Percentiles rank a stretch among this genome's conserved stretches.
These are phyloP conservation scores for Drosophila tsacasi DNA, from an alignment of 1,140 invertebrate species.

Conservation along the genomic window DNA sequence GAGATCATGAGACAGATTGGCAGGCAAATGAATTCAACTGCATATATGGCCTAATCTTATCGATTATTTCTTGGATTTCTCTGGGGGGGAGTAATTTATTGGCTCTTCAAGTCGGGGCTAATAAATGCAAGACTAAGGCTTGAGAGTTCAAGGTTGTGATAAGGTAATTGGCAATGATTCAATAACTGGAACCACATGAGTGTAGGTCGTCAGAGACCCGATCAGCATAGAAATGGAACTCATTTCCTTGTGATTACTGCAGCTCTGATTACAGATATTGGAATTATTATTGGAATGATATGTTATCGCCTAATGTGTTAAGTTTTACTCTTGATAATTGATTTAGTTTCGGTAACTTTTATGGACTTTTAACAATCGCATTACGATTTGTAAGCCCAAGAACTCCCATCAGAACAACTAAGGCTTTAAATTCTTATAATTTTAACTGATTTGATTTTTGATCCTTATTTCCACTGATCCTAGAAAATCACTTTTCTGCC, in stretches of 20 bases:
- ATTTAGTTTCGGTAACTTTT: neutral
- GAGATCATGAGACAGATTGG: slow-evolving; percentile 67
- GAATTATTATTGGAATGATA: too few relatives aligned
- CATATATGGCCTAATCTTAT: slow-evolving; percentile 37
- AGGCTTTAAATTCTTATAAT: neutral
- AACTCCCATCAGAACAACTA: neutral
- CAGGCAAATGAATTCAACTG: slow-evolving; percentile 41
- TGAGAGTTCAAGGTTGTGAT: slow-evolving; percentile 42
- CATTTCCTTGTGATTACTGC: neutral
- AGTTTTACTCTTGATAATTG: neutral
- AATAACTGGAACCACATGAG: slow-evolving; percentile 9
- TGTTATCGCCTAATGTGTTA: neutral
- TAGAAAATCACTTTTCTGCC: neutral
- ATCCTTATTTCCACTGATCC: neutral
- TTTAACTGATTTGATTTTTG: accelerated
- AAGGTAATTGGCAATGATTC: slow-evolving; percentile 9
- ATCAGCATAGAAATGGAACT: neutral
- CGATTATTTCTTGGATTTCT: slow-evolving; percentile 6
- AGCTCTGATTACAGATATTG: neutral
- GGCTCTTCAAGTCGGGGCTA: neutral
- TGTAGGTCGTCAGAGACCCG: slow-evolving; percentile 23
- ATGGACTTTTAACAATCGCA: accelerated
- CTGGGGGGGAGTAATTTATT: slow-evolving; percentile 51
- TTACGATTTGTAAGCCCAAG: accelerated
- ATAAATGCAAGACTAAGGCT: slow-evolving; percentile 9